Percentiles rank a stretch among this genome's conserved stretches.
Conservation (phyloP, 1,140 invertebrate genomes). For the Oryctes rhinoceros region DNA sequence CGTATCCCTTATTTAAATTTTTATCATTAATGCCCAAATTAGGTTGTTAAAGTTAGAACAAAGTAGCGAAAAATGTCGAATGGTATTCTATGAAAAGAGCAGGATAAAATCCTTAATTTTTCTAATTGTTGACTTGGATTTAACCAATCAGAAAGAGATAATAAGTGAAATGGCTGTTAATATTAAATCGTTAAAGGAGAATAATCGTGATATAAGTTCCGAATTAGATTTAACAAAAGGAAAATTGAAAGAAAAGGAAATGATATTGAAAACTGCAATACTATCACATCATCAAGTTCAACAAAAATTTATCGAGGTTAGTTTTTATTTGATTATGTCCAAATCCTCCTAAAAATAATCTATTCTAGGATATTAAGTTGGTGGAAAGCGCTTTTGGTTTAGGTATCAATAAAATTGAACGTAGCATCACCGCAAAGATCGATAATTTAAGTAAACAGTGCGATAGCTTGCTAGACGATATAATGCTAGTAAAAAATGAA, state of each 20-base stretch:
- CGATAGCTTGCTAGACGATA: neutral
- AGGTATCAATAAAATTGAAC: neutral
- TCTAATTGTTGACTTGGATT: conserved; percentile 43
- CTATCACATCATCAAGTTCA: neutral
- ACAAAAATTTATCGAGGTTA: conserved; percentile 15
- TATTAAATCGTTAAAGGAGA: conserved; percentile 39
- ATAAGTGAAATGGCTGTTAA: conserved; percentile 44
- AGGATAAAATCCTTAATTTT: conserved; percentile 45
- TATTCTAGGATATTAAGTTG: neutral
- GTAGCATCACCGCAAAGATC: neutral
- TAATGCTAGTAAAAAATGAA: conserved; percentile 11
- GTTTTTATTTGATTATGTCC: neutral
- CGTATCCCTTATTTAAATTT: neutral
- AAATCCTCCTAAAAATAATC: neutral
- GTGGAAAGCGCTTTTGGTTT: neutral
- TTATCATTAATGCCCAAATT: neutral
- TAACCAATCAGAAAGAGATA: conserved; percentile 47
- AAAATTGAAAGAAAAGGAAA: conserved; percentile 15
- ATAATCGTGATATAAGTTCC: neutral
- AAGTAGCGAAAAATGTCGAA: conserved; percentile 21
- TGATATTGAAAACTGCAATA: conserved; percentile 10
- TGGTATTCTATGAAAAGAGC: conserved; percentile 46
- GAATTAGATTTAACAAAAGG: neutral
- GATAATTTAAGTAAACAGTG: conserved; percentile 10
- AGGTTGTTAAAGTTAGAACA: conserved; percentile 43